Percentiles rank a stretch among this genome's conserved stretches.
Evolutionary conservation across 2,888 invertebrate species (phyloP).

Genomic region (Callimorpha dominula): DNA sequence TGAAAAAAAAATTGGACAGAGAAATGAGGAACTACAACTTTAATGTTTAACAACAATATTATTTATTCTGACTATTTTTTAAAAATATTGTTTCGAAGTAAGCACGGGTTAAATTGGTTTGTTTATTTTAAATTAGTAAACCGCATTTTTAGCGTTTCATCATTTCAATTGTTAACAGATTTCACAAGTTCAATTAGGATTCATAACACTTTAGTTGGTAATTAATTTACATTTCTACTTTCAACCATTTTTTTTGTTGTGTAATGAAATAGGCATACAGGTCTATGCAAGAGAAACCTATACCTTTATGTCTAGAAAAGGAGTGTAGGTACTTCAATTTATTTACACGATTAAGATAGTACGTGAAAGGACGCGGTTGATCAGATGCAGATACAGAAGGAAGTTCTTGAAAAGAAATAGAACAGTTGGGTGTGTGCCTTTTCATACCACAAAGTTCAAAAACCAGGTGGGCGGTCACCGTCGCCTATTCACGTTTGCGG

Average conservation of each 20-base stretch:
- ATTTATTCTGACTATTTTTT: background rate
- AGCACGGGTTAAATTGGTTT: background rate
- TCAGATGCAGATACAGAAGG: too few relatives aligned
- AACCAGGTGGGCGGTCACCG: too few relatives aligned
- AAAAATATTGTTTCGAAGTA: background rate
- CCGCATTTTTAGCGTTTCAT: constrained; percentile 7
- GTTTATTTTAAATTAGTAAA: background rate
- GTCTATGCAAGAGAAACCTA: too few relatives aligned
- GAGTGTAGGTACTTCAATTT: background rate
- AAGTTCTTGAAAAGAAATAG: too few relatives aligned
- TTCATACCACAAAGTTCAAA: background rate
- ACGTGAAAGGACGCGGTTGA: too few relatives aligned
- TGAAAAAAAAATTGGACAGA: background rate
- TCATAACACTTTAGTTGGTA: background rate
- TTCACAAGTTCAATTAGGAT: constrained; percentile 6
- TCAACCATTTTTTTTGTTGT: background rate
- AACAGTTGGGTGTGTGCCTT: background rate
- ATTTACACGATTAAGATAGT: background rate
- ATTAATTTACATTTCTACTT: constrained; percentile 7
- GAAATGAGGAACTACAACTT: constrained; percentile 3
- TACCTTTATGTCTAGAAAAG: background rate
- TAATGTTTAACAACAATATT: background rate
- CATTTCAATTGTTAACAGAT: constrained; percentile 4
- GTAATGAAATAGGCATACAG: too few relatives aligned
- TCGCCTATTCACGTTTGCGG: background rate